A percentile compares a stretch with the other conserved stretches of the same genome.
Evolutionary conservation across 2,888 invertebrate species (phyloP).

Genomic region (Thecocarcelia acutangulata): DNA sequence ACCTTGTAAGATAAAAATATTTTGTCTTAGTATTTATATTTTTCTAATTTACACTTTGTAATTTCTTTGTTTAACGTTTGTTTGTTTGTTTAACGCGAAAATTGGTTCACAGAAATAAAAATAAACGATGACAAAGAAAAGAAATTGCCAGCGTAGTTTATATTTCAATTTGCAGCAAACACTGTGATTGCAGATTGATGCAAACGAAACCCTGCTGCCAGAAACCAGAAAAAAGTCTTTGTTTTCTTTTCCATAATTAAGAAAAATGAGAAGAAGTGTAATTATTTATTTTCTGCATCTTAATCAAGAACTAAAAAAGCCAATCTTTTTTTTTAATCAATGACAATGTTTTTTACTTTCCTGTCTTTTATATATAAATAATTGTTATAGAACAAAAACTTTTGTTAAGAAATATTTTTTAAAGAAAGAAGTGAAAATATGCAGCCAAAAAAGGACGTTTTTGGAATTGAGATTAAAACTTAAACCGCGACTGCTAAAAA

Average conservation of each 20-base stretch:
- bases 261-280: slow-evolving; percentile 34
- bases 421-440: background rate
- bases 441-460: too few relatives aligned
- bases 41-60: slow-evolving; percentile 57
- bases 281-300: slow-evolving; percentile 64
- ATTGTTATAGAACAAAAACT: slow-evolving; percentile 3
- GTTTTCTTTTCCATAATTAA: slow-evolving; percentile 12
- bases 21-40: slow-evolving; percentile 60
- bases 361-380: slow-evolving; percentile 26
- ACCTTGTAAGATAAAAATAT: background rate
- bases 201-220: slow-evolving; percentile 27
- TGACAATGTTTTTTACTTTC: slow-evolving; percentile 12
- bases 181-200: background rate
- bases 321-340: slow-evolving; percentile 65
- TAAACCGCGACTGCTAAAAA: too few relatives aligned
- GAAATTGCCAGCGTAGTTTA: background rate
- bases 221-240: slow-evolving; percentile 28
- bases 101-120: slow-evolving; percentile 45
- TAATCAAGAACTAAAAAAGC: slow-evolving; percentile 55
- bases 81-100: slow-evolving; percentile 30
- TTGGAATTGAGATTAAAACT: too few relatives aligned
- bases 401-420: background rate
- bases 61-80: slow-evolving; percentile 43
- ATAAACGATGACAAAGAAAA: background rate
- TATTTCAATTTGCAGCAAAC: background rate